Base-by-base conservation (phyloP, 2,113 vertebrate species). In the Toxostoma redivivum region DNA sequence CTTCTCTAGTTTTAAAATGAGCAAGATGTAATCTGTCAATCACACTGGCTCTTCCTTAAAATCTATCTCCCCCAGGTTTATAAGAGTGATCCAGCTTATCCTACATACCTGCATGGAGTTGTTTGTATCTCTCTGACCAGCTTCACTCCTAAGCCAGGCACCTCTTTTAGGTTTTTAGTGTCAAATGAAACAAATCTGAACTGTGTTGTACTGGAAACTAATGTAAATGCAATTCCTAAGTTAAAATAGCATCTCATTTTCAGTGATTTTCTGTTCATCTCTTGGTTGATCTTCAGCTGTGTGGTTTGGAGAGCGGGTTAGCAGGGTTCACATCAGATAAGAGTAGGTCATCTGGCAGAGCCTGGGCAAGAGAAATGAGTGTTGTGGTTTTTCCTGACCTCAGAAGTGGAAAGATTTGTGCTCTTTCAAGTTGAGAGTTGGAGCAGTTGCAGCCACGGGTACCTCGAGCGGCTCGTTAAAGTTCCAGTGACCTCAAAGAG, bases 321-420 rank as follows among this genome's bases (percentile, higher is more conserved):
- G 74, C 66, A 61, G 90, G 65, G 79, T 77, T 90, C 92, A 57
- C 20, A 3, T 64, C 90, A 65, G 88, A 92, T 85, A 74, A 50
- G 79, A 65, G 57, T 1, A 48, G 62, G 81, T 85, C 62, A 8
- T 35, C 81, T 96, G 95, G 91, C 88, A 56, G 40, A 4, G 25
- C 20, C 15, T 24, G 15, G 45, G 42, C 1, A 1, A 48, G 47
- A 31, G 57, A 93, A 91, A 88, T 35, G 86, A 22, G 1, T 7
- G 17, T 58, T 94, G 94, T 87, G 95, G 92, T 92, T 95, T 94
- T 25, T 65, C 53, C 81, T 69, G 74, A 89, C 84, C 84, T 92
- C 92, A 87, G 81, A 74, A 96, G 44, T 66, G 86, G 92, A 89
- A 95, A 70, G 73, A 77, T 93, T 79, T 79, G 74, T 0, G 12